Conservation (phyloP, 2,113 vertebrate genomes). For the Pomatostomus ruficeps region DNA sequence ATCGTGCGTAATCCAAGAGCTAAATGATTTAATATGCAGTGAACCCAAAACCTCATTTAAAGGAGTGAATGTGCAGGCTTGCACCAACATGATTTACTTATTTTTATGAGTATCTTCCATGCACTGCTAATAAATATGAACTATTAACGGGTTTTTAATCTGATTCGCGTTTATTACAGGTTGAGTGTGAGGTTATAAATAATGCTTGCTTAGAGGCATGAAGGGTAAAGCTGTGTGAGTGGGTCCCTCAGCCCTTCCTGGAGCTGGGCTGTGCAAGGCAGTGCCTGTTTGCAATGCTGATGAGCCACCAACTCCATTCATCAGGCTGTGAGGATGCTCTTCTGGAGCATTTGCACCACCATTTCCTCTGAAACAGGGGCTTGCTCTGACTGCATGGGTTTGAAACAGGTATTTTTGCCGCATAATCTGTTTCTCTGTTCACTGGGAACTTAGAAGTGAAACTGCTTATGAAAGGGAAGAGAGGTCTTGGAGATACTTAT, state of each 20-base stretch:
- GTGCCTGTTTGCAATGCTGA: neutral
- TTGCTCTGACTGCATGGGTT: neutral
- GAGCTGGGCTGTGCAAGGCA: neutral
- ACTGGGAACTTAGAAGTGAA: neutral
- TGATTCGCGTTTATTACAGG: constrained; percentile 47
- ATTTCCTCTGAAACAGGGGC: neutral
- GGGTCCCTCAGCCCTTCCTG: neutral
- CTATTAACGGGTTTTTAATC: constrained; percentile 68
- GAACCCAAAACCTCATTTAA: constrained; percentile 47
- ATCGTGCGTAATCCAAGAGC: neutral
- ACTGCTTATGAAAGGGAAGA: neutral
- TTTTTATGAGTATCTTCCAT: constrained; percentile 52
- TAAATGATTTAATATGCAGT: constrained; percentile 49
- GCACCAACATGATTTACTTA: constrained; percentile 59
- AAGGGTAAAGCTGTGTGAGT: neutral
- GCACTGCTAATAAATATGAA: constrained; percentile 64
- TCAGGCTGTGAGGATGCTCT: neutral
- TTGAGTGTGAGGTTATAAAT: constrained; percentile 64
- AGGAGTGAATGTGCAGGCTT: constrained; percentile 21
- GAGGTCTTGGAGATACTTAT: neutral
- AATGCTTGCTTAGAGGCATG: constrained; percentile 5
- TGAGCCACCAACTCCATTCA: neutral
- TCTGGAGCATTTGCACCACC: neutral
- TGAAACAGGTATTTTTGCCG: neutral
- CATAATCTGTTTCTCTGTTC: neutral